Base-by-base conservation (phyloP, 2,113 vertebrate genomes). In the Oncorhynchus keta region DNA sequence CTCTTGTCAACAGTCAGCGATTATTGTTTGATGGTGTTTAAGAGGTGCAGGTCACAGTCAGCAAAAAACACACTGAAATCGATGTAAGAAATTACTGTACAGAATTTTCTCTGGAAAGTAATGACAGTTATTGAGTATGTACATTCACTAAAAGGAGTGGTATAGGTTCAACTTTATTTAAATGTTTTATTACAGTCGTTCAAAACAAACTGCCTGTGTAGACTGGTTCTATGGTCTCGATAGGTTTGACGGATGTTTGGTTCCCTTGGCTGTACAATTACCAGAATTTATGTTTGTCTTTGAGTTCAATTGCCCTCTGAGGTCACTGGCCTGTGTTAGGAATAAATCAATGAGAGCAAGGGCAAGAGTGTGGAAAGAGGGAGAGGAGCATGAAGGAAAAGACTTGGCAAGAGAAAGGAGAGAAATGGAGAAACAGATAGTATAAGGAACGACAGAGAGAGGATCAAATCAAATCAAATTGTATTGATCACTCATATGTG, bases 311-410 rank as follows among this genome's bases (percentile, higher is more conserved):
- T 75, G 75, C 79, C 77, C 79, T 79, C 61, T 0, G 35, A 84
- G 70, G 64, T 24, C 74, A 65, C 72, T 72, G 74, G 65, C 74
- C 22, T 73, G 81, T 68, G 49, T 74, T 79, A 76, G 72, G 73
- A 78, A 86, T 85, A 74, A 70, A 73, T 82, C 70, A 48, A 13
- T 72, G 67, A 75, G 70, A 79, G 71, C 75, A 77, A 79, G 78
- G 77, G n/a, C 67, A 77, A 0, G 32, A 24, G 66, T 9, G 70
- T 68, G 26, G 24, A 24, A 73, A 75, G 24, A 49, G 67, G 77
- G 73, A 68, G 68, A 39, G 18, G 59, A 26, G 22, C 28, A 59
- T 28, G 20, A 35, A 61, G 71, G 20, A 11, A 22, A 12, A 24
- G 57, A 39, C 6, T 7, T 16, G 59, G 24, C 12, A 28, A 28